These are phyloP conservation scores for Erpornis zantholeuca DNA, from an alignment of 2,113 vertebrate species.

Conservation along the genomic window DNA sequence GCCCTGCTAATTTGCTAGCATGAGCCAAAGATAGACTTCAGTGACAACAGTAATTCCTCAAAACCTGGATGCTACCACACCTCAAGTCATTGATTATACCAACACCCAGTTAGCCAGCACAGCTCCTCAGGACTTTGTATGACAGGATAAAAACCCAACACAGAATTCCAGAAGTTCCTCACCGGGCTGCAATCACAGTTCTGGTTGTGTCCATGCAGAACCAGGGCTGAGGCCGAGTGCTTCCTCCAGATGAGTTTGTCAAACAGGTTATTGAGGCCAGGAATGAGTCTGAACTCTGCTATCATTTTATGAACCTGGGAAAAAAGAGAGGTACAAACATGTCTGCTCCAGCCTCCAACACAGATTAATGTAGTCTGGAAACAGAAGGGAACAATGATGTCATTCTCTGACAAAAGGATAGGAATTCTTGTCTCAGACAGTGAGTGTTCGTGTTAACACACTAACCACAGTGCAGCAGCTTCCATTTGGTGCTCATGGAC, in stretches of 20 bases:
- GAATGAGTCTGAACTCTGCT: constrained; percentile 94
- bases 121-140: background rate
- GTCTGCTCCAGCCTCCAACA: background rate
- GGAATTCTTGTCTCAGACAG: background rate
- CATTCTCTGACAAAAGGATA: background rate
- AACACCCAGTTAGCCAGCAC: background rate
- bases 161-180: constrained; percentile 24
- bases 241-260: constrained; percentile 99
- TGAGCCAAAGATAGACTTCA: background rate
- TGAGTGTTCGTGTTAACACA: background rate
- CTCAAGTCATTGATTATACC: background rate
- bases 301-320: constrained; percentile 97
- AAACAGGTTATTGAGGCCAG: constrained; percentile 96
- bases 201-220: constrained; percentile 96
- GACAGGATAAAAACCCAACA: background rate
- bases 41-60: background rate
- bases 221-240: constrained; percentile 86
- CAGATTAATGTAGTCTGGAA: rapidly evolving
- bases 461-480: background rate
- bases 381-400: background rate
- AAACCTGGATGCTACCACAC: background rate
- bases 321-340: background rate
- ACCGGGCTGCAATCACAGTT: constrained; percentile 99
- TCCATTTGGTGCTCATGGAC: background rate
- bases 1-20: background rate